Conservation (phyloP, 2,888 invertebrate species). For the Eurytoma adleriae region DNA sequence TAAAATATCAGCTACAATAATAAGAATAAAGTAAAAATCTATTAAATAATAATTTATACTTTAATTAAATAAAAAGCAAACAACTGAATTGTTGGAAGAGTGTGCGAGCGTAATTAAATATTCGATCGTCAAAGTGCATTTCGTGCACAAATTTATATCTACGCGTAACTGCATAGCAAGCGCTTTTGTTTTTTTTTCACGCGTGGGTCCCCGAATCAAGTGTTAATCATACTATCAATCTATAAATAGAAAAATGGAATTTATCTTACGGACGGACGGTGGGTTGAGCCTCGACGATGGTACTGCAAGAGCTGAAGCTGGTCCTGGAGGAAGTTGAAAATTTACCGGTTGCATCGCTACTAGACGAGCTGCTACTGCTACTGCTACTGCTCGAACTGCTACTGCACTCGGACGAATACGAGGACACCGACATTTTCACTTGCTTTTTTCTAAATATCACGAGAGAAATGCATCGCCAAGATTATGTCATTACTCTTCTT, state of each 20-base stretch:
- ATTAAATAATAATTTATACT: too few relatives aligned
- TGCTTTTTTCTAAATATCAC: too few relatives aligned
- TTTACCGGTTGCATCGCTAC: neutral
- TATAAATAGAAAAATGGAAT: neutral
- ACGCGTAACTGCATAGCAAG: neutral
- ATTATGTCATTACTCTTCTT: too few relatives aligned
- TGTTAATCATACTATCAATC: neutral
- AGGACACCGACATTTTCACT: slow-evolving; percentile 31
- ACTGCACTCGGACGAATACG: slow-evolving; percentile 19
- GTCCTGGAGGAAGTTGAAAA: neutral
- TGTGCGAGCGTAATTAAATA: neutral
- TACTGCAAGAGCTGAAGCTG: slow-evolving; percentile 37
- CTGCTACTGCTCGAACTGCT: neutral
- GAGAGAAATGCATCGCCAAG: too few relatives aligned
- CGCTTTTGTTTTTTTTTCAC: neutral
- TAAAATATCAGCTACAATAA: neutral
- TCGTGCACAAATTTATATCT: neutral
- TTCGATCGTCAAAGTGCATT: too few relatives aligned
- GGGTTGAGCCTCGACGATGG: slow-evolving; percentile 21
- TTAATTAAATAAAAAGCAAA: too few relatives aligned
- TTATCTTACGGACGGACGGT: slow-evolving; percentile 35
- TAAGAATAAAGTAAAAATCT: too few relatives aligned
- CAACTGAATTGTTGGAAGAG: neutral
- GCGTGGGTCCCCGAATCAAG: neutral
- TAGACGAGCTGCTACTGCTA: neutral